A percentile compares a stretch with the other conserved stretches of the same genome.
Evolutionary conservation across 1,140 invertebrate genomes (phyloP).

Genomic region (Globodera rostochiensis): DNA sequence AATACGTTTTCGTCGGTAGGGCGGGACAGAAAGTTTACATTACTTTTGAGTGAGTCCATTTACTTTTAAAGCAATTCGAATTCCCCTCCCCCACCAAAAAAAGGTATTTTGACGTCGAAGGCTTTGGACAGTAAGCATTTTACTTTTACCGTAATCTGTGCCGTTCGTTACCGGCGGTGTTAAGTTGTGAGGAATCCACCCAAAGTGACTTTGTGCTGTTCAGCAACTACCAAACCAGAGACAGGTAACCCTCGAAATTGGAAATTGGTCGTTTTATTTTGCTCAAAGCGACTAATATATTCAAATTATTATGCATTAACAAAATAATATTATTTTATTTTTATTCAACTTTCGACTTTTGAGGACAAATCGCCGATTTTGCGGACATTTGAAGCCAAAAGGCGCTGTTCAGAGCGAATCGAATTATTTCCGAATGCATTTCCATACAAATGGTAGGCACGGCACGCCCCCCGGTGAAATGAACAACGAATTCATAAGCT

Average conservation of each 20-base stretch:
- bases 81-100: no score
- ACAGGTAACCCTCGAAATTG: conserved; percentile 66
- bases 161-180: not conserved
- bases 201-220: conserved; percentile 91
- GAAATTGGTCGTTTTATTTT: no score
- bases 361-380: conserved; percentile 80
- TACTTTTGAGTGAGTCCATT: conserved; percentile 72
- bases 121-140: conserved; percentile 76
- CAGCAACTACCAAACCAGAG: conserved; percentile 83
- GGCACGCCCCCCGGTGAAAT: no score
- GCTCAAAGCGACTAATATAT: no score
- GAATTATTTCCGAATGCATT: conserved; percentile 86
- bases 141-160: not conserved
- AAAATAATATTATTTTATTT: not conserved
- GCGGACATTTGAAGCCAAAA: conserved; percentile 73
- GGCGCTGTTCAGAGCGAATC: conserved; percentile 77
- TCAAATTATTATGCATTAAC: not conserved
- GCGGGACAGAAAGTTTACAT: conserved; percentile 80
- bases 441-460: conserved; percentile 78
- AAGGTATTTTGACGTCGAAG: conserved; percentile 84
- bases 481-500: no score
- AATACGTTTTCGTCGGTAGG: conserved; percentile 87
- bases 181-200: conserved; percentile 81
- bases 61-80: no score
- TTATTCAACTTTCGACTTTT: not conserved